A percentile compares a stretch with the other conserved stretches of the same genome.
Evolutionary conservation across 1,140 invertebrate species (phyloP).

Genomic region (Aradophagus sp.): DNA sequence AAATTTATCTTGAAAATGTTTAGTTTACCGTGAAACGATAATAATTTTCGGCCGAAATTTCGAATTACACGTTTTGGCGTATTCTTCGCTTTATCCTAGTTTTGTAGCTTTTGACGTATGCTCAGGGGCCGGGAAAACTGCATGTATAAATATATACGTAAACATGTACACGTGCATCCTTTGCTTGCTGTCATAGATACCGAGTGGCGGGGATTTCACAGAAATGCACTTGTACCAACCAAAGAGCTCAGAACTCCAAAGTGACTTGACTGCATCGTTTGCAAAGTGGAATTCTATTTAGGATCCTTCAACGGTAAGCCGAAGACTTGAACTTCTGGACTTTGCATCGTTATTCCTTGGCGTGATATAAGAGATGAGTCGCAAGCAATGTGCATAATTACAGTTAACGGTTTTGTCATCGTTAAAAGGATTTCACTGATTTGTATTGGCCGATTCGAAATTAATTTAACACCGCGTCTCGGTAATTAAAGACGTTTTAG

Average conservation of each 20-base stretch:
- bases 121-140: slow-evolving; percentile 6
- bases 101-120: slow-evolving; percentile 44
- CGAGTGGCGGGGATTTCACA: slow-evolving; percentile 44
- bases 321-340: slow-evolving; percentile 54
- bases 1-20: too few relatives aligned
- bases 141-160: slow-evolving; percentile 44
- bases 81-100: slow-evolving; percentile 40
- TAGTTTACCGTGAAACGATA: too few relatives aligned
- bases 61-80: slow-evolving; percentile 38
- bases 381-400: slow-evolving; percentile 47
- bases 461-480: slow-evolving; percentile 32
- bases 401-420: slow-evolving; percentile 27
- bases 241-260: slow-evolving; percentile 55
- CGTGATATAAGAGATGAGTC: slow-evolving; percentile 44
- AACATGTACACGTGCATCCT: slow-evolving; percentile 32
- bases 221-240: slow-evolving; percentile 48
- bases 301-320: slow-evolving; percentile 51
- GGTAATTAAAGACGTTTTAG: slow-evolving; percentile 15
- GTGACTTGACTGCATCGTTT: slow-evolving; percentile 55
- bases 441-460: slow-evolving; percentile 21
- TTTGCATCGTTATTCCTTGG: slow-evolving; percentile 47
- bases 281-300: slow-evolving; percentile 56
- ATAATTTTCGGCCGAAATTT: slow-evolving; percentile 52
- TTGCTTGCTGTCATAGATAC: slow-evolving; percentile 44
- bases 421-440: slow-evolving; percentile 44